Conservation (phyloP, 2,797 vertebrate species). For the Sparidentex hasta region DNA sequence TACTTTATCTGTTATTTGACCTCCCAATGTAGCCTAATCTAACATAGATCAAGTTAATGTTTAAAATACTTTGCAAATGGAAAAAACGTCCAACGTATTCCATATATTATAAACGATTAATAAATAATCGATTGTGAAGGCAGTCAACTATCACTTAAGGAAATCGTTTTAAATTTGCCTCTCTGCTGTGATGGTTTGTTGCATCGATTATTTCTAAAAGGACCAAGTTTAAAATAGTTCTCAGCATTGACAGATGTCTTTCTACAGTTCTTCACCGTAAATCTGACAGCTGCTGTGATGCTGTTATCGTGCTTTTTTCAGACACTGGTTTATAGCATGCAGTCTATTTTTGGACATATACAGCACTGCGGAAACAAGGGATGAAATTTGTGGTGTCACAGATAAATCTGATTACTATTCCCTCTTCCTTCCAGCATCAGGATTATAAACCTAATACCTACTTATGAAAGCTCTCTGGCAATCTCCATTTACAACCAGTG, state of each 20-base stretch:
- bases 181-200: not conserved
- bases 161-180: too few relatives aligned
- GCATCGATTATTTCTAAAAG: conserved; percentile 1
- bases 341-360: conserved; percentile 60
- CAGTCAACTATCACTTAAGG: too few relatives aligned
- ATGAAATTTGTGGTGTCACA: conserved; percentile 63
- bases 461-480: conserved; percentile 55
- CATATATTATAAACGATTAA: too few relatives aligned
- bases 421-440: conserved; percentile 64
- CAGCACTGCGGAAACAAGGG: conserved; percentile 37
- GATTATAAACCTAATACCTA: conserved; percentile 80
- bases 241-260: conserved; percentile 4
- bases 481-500: conserved; percentile 56
- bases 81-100: too few relatives aligned
- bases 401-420: conserved; percentile 74
- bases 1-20: too few relatives aligned
- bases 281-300: conserved; percentile 4
- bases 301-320: conserved; percentile 33
- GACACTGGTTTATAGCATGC: conserved; percentile 26
- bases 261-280: not conserved
- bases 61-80: too few relatives aligned
- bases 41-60: too few relatives aligned
- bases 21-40: too few relatives aligned
- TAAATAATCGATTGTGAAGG: too few relatives aligned
- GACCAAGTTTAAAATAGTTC: conserved; percentile 1